Base-by-base conservation (phyloP, 2,888 invertebrate genomes). In the Acheta domesticus region DNA sequence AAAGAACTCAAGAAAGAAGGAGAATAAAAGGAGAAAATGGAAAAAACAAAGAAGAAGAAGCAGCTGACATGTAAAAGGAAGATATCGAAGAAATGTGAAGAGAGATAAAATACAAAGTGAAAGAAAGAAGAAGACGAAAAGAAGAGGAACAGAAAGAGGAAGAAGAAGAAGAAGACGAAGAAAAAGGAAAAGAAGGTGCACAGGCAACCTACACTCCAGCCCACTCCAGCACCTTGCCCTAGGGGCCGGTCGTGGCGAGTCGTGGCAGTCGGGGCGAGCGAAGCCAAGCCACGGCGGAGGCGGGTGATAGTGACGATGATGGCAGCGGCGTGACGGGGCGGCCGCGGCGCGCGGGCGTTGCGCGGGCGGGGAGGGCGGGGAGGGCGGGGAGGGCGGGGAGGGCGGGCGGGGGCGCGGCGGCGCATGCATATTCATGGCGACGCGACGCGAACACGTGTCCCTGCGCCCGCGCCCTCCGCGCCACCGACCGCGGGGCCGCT, bases 391-490 rank as follows among this genome's bases (percentile, higher is more conserved):
- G 12, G 62, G 62, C n/a, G 19, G 62, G 11, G 62, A 11, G 62
- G 12, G 62, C 14, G 62, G 16, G 0, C 62, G 62, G n/a, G 50
- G 62, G 62, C n/a, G n/a, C 3, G 62, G 62, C 14, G 5, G 62
- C 62, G 62, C 62, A 62, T 62, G 62, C 62, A 62, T 62, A 62
- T 62, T 62, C 62, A 62, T 62, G 62, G 62, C 62, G 16, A n/a
- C 62, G 14, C 62, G 16, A n/a, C n/a, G 62, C 62, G 62, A 62
- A 62, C 62, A 62, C 62, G 62, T 62, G 62, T 62, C 62, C 36
- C 36, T 36, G 36, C 36, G 36, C 36, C 36, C 36, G 36, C 36
- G 36, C 36, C 36, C 36, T 36, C 36, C 36, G 36, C 36, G 36
- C 36, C 36, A 3, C 36, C 3, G 62, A 11, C 62, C 16, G 62